Evolutionary conservation across 1,140 invertebrate species (phyloP), one percentile per base, ranked within the genome.

Genomic region (Neodiprion lecontei): DNA sequence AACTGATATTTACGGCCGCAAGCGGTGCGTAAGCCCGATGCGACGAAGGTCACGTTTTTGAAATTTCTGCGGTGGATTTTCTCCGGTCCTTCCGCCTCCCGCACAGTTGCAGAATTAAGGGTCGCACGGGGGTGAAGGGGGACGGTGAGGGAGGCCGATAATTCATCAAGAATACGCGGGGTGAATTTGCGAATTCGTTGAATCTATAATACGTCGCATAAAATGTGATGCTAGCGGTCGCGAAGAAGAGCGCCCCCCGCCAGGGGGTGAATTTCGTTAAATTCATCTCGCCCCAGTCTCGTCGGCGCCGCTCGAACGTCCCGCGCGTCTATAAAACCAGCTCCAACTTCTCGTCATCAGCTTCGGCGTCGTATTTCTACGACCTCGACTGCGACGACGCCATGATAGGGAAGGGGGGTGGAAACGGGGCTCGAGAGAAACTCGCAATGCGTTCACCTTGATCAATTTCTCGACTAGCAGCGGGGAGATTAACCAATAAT

Each of bases 401-500:
- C 28, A 40, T 5, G 17, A 21, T 21, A 21, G 17, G 17, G 17
- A 21, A 21, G 17, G 28, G 28, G 28, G 28, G 28, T 40, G 28
- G 28, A 40, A 40, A 40, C 28, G 28, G 28, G 28, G 28, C 28
- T 40, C 28, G 5, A 40, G 5, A 40, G 5, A 40, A 40, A 0
- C 28, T 40, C 28, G 28, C 28, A 5, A 40, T 40, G 28, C 28
- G 28, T 40, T 40, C 28, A 40, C 2, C 28, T 5, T 40, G 28
- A 40, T 40, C 28, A 40, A 40, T 40, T 40, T 40, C 2, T 40
- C 28, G 28, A 40, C 28, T 17, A 5, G 53, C 11, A 61, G 53
- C 11, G n/a, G 53, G 53, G n/a, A 61, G 53, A 61, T 61, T 61
- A 61, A 61, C 53, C 53, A 61, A 61, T 61, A 61, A 61, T 61